Conservation (phyloP, 2,797 vertebrate genomes). For the Gallirallus australis region DNA sequence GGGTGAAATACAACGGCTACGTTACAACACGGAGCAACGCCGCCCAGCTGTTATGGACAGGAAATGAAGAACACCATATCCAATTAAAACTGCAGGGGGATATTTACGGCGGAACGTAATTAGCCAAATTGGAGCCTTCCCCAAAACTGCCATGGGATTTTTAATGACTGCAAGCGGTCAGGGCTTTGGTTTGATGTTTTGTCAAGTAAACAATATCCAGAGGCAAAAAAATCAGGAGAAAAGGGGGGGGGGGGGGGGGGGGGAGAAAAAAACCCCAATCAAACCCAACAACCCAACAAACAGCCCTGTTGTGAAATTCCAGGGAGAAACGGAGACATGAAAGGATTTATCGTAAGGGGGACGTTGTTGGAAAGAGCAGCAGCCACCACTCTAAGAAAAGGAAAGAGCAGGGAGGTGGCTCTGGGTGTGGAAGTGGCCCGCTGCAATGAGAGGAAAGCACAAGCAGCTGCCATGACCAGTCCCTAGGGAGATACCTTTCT, state of each 20-base stretch:
- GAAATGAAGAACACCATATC: slow-evolving; percentile 68
- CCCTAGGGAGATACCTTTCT: slow-evolving; percentile 77
- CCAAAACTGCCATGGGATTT: slow-evolving; percentile 61
- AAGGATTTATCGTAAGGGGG: slow-evolving; percentile 59
- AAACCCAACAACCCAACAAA: too few relatives aligned
- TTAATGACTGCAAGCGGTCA: slow-evolving; percentile 37
- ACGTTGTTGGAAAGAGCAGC: slow-evolving; percentile 62
- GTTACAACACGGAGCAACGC: background rate
- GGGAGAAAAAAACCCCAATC: too few relatives aligned
- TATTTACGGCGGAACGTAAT: slow-evolving; percentile 62
- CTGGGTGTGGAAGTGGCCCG: slow-evolving; percentile 63
- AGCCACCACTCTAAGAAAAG: slow-evolving; percentile 8
- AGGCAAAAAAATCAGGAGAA: slow-evolving; percentile 57
- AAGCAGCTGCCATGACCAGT: slow-evolving; percentile 22
- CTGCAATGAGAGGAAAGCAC: slow-evolving; percentile 63
- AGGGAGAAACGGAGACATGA: slow-evolving; percentile 47
- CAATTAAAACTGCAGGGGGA: slow-evolving; percentile 71
- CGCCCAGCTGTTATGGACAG: slow-evolving; percentile 47
- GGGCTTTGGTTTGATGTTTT: slow-evolving; percentile 49
- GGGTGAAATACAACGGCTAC: background rate
- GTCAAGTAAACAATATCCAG: slow-evolving; percentile 53
- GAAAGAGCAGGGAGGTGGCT: slow-evolving; percentile 51
- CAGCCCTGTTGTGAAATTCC: background rate
- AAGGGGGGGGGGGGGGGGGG: background rate
- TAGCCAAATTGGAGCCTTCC: slow-evolving; percentile 65